These are phyloP conservation scores for Hymenochirus boettgeri DNA, from an alignment of 2,113 vertebrate genomes.

Conservation along the genomic window DNA sequence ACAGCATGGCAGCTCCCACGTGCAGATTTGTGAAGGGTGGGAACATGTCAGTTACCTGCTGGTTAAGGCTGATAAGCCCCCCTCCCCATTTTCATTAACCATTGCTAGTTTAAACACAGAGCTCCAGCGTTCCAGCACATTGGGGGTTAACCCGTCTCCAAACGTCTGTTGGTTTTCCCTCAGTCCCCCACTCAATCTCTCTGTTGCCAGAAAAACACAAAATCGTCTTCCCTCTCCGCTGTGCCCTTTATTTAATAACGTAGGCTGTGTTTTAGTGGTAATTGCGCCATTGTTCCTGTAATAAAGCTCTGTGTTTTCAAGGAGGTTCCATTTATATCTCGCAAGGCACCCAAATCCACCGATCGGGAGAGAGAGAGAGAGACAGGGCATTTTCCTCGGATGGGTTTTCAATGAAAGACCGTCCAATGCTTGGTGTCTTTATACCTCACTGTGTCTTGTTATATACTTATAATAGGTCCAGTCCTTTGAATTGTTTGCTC, in stretches of 20 bases:
- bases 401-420: too few relatives aligned
- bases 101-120: background rate
- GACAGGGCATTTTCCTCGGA: background rate
- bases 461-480: too few relatives aligned
- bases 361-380: background rate
- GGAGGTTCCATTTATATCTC: slow-evolving; percentile 32
- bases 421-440: too few relatives aligned
- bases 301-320: slow-evolving; percentile 35
- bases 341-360: slow-evolving; percentile 14
- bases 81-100: background rate
- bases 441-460: too few relatives aligned
- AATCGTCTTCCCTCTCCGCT: slow-evolving; percentile 22
- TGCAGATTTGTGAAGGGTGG: too few relatives aligned
- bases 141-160: background rate
- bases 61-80: too few relatives aligned
- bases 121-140: background rate
- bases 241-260: slow-evolving; percentile 39
- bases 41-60: too few relatives aligned
- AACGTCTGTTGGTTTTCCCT: background rate
- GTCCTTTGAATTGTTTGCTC: too few relatives aligned
- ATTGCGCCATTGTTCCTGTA: slow-evolving; percentile 41
- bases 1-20: too few relatives aligned
- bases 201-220: slow-evolving; percentile 9
- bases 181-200: slow-evolving; percentile 20
- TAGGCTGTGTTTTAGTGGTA: slow-evolving; percentile 38